These are phyloP conservation scores for Remorina albescens DNA, from an alignment of 2,797 vertebrate species.

Conservation along the genomic window DNA sequence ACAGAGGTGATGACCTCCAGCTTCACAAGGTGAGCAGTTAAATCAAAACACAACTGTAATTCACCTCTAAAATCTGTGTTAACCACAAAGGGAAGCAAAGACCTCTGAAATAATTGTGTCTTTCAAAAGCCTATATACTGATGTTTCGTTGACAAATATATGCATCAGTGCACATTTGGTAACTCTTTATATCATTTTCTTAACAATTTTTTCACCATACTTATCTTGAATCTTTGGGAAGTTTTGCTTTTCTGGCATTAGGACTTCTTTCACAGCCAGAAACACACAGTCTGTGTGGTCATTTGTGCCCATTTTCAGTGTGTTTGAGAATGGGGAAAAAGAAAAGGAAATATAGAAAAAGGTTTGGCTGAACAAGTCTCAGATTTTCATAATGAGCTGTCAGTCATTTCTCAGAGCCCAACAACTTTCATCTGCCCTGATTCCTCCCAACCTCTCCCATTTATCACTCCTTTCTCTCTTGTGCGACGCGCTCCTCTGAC, in stretches of 20 bases:
- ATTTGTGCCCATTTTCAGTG: conserved; percentile 8
- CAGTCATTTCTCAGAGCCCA: conserved; percentile 84
- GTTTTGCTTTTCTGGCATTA: not conserved
- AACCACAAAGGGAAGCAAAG: not conserved
- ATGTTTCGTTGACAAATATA: not conserved
- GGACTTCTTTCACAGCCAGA: conserved; percentile 5
- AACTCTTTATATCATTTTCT: not conserved
- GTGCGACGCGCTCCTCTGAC: conserved; percentile 66
- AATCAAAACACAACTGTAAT: not conserved
- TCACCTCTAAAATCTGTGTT: no score
- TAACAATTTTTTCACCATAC: not conserved
- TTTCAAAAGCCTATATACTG: not conserved
- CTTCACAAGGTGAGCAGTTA: conserved; percentile 1
- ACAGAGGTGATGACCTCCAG: conserved; percentile 8
- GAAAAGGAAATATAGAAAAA: conserved; percentile 43
- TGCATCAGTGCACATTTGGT: not conserved
- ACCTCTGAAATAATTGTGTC: not conserved
- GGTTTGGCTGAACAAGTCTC: conserved; percentile 48
- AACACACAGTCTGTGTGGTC: conserved; percentile 1
- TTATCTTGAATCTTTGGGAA: not conserved
- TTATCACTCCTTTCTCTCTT: conserved; percentile 80
- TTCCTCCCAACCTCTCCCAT: conserved; percentile 82
- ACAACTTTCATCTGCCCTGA: conserved; percentile 88
- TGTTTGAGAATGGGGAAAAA: conserved; percentile 10
- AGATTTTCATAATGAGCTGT: conserved; percentile 79